Evolutionary conservation across 1,140 invertebrate genomes (phyloP).

Genomic region (Spodoptera frugiperda): DNA sequence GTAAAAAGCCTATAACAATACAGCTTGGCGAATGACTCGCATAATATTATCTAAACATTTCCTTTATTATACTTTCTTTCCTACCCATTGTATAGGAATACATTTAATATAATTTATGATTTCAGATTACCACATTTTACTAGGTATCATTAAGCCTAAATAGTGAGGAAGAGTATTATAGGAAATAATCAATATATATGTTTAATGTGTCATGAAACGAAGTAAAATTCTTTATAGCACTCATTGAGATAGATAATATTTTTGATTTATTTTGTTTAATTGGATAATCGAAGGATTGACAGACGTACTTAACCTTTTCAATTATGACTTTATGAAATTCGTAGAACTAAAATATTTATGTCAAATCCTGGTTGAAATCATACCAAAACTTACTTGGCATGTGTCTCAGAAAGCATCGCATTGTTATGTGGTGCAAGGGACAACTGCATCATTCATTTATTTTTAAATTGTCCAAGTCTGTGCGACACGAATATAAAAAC

Average conservation of each 20-base stretch:
- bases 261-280: no score
- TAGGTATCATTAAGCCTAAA: no score
- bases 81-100: background rate
- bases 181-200: no score
- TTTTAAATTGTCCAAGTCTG: background rate
- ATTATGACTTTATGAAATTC: no score
- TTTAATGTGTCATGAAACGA: no score
- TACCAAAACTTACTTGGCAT: background rate
- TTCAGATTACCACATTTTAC: background rate
- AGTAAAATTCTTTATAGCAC: no score
- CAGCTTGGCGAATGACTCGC: background rate
- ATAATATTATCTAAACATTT: conserved; percentile 9
- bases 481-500: background rate
- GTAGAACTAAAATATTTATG: background rate
- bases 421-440: background rate
- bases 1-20: background rate
- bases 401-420: background rate
- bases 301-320: no score
- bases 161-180: no score
- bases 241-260: no score
- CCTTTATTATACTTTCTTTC: background rate
- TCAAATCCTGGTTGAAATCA: conserved; percentile 19
- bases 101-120: background rate
- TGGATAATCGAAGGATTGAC: no score
- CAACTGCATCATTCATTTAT: background rate